Base-by-base conservation (phyloP, 2,113 vertebrate species). In the Nipponia nippon region DNA sequence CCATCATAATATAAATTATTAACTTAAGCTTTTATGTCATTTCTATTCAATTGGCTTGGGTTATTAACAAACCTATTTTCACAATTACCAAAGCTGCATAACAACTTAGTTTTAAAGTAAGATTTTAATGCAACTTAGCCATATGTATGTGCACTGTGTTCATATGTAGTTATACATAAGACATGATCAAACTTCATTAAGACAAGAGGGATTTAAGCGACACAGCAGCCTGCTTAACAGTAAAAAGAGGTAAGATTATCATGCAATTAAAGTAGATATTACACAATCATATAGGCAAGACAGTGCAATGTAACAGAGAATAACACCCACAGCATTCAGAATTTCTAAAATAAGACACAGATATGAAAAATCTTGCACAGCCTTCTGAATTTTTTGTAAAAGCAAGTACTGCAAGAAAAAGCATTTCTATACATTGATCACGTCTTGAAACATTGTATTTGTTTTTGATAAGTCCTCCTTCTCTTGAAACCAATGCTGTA, bases 191-290 rank as follows among this genome's bases (percentile, higher is more conserved):
- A 76, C 61, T 83, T 87, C 77, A 79, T 67, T 83, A 90, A 85
- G 42, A 93, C 32, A 94, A 78, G 16, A 89, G 13, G 0, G 1
- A 91, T 67, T 91, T 94, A 95, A 84, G 56, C 0, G 0, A 91
- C 69, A 87, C 44, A 89, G 61, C 18, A 94, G 50, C 75, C 86
- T 91, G 70, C 73, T 90, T 82, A 78, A 89, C 61, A 92, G 80
- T 49, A 87, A 90, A 91, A 73, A 95, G 65, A 87, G 17, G 0
- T 56, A 69, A 78, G 38, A 75, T 83, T 92, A 90, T 55, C 14
- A 81, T 50, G 59, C 8, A 18, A 78, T 89, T 90, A 81, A 81
- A 69, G 30, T 11, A 81, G 26, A 7, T 87, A 67, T 17, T 72
- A 88, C 30, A 80, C 30, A 72, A n/a, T 29, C 23, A 65, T 13